These are phyloP conservation scores for Lasioglossum oenotherae DNA, from an alignment of 2,888 invertebrate genomes.

Conservation along the genomic window DNA sequence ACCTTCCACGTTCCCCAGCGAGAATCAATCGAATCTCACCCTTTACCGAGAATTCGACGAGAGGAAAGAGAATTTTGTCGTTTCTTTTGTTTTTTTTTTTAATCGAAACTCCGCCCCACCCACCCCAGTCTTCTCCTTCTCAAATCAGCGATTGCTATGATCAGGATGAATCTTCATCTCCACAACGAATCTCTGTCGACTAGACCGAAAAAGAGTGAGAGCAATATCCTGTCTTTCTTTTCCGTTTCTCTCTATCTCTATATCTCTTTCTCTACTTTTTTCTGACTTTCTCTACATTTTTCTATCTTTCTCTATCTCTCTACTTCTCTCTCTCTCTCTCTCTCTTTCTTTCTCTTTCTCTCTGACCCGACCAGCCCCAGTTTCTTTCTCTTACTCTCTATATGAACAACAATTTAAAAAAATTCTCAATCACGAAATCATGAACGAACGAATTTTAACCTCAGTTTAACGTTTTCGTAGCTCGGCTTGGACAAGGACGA, in stretches of 20 bases:
- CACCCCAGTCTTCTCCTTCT: slow-evolving; percentile 8
- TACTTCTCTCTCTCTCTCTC: background rate
- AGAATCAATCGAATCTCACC: background rate
- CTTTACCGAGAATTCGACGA: background rate
- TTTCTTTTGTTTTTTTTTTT: background rate
- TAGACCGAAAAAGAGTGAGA: background rate
- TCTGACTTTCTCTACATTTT: too few species aligned
- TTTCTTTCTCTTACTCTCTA: slow-evolving; percentile 24
- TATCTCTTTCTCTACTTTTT: background rate
- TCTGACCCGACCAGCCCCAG: background rate
- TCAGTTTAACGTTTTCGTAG: slow-evolving; percentile 88
- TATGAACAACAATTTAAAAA: slow-evolving; percentile 24
- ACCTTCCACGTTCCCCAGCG: background rate
- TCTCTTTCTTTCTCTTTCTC: background rate
- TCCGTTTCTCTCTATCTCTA: background rate
- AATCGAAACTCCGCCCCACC: background rate
- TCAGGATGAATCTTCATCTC: background rate
- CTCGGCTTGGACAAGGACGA: slow-evolving; percentile 97
- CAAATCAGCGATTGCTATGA: background rate
- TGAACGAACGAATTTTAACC: slow-evolving; percentile 79
- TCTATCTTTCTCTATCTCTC: background rate
- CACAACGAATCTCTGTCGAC: background rate
- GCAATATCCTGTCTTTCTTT: slow-evolving; percentile 3
- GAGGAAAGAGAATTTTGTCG: slow-evolving; percentile 4
- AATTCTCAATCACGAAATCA: slow-evolving; percentile 51